Percentiles rank a stretch among this genome's conserved stretches.
These are phyloP conservation scores for Chirona hameri DNA, from an alignment of 2,888 invertebrate genomes.

Conservation along the genomic window DNA sequence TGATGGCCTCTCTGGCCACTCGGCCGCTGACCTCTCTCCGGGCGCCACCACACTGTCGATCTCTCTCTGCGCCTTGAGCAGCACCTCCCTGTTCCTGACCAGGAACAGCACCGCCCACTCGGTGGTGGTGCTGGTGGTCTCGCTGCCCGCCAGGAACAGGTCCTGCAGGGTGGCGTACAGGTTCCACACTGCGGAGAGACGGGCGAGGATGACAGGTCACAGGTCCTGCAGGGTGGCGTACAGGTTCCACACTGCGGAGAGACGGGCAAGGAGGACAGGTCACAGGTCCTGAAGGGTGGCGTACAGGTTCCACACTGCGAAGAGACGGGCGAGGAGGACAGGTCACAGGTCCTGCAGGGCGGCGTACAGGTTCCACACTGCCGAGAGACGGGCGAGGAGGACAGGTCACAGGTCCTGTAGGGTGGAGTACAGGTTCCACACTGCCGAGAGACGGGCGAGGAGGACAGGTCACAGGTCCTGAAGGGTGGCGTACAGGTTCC, in stretches of 20 bases:
- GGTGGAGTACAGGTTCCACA: not conserved
- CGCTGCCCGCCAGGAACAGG: conserved; percentile 27
- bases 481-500: not conserved
- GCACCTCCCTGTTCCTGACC: not conserved
- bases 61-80: not conserved
- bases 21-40: not conserved
- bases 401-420: conserved; percentile 29
- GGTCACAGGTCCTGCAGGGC: no score
- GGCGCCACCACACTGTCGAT: not conserved
- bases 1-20: no score
- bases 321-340: not conserved
- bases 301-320: no score
- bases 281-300: no score
- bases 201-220: no score
- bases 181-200: not conserved
- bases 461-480: not conserved
- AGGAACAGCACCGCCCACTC: not conserved
- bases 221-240: not conserved
- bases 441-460: not conserved
- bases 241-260: not conserved
- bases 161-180: conserved; percentile 23
- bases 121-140: conserved; percentile 12
- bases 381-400: no score
- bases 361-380: no score
- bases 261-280: not conserved